These are phyloP conservation scores for Cyphomyrus discorhynchus DNA, from an alignment of 2,113 vertebrate genomes.

Conservation along the genomic window DNA sequence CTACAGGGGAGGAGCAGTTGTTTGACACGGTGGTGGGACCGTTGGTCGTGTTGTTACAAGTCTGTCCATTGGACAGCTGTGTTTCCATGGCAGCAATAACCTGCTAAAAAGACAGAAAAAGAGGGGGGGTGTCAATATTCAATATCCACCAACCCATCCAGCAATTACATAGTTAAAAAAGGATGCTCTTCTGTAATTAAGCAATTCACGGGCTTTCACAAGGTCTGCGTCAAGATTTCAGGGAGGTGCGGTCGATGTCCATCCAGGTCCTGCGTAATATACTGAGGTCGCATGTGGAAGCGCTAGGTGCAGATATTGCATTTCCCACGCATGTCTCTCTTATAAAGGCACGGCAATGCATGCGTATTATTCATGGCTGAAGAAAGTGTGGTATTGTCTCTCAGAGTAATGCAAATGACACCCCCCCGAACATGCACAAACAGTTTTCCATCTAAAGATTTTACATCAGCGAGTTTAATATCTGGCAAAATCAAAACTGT, in stretches of 20 bases:
- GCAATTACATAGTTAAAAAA: conserved; percentile 26
- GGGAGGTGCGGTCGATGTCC: neutral
- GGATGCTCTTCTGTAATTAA: conserved; percentile 37
- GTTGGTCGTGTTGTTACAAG: conserved; percentile 92
- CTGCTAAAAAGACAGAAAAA: conserved; percentile 69
- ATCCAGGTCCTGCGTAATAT: neutral
- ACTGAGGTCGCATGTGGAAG: neutral
- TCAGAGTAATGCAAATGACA: neutral
- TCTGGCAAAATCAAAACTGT: neutral
- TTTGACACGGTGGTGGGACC: conserved; percentile 81
- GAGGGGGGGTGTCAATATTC: neutral
- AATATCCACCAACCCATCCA: neutral
- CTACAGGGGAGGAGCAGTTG: conserved; percentile 88
- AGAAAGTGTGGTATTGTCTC: neutral
- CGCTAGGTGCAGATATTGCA: too few relatives aligned
- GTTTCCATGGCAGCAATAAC: conserved; percentile 99
- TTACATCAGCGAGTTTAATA: neutral
- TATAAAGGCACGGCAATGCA: neutral
- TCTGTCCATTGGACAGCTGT: conserved; percentile 93
- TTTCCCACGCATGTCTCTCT: neutral
- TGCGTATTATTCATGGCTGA: neutral
- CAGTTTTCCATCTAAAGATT: neutral
- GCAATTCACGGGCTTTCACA: neutral
- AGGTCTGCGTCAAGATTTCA: neutral
- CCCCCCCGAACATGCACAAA: neutral